Conservation (phyloP, 2,888 invertebrate species). For the Brachyopa scutellaris region DNA sequence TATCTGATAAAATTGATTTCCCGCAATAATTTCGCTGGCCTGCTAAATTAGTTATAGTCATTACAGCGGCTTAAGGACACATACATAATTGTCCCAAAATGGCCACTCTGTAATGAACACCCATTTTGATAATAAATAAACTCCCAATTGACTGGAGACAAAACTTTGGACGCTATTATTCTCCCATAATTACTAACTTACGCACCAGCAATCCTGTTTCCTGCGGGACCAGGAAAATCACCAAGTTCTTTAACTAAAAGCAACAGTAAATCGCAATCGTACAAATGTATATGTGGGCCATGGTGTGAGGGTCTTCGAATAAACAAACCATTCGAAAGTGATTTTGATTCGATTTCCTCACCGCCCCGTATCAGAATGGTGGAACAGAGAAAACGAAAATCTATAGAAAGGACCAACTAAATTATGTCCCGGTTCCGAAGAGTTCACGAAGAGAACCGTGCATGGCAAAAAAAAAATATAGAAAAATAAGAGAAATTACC, state of each 20-base stretch:
- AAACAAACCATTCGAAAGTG: constrained; percentile 78
- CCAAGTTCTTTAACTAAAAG: constrained; percentile 30
- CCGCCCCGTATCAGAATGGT: constrained; percentile 24
- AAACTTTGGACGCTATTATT: constrained; percentile 52
- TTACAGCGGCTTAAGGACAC: constrained; percentile 35
- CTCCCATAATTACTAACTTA: constrained; percentile 52
- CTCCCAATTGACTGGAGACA: constrained; percentile 55
- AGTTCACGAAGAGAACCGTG: not conserved
- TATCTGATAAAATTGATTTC: constrained; percentile 59
- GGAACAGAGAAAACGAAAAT: constrained; percentile 20
- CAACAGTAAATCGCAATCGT: constrained; percentile 53
- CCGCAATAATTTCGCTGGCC: constrained; percentile 20
- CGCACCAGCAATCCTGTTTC: constrained; percentile 42
- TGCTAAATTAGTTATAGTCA: constrained; percentile 41
- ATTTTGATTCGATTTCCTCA: constrained; percentile 81
- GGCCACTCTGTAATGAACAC: constrained; percentile 16
- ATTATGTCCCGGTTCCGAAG: constrained; percentile 47
- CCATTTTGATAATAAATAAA: constrained; percentile 46
- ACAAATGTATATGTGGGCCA: not conserved
- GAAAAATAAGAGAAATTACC: constrained; percentile 43
- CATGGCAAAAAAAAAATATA: not conserved
- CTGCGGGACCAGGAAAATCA: constrained; percentile 17
- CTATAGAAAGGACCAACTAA: constrained; percentile 38
- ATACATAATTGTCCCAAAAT: constrained; percentile 37
- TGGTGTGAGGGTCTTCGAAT: constrained; percentile 10